Evolutionary conservation across 2,888 invertebrate genomes (phyloP).

Genomic region (Helleia helle): DNA sequence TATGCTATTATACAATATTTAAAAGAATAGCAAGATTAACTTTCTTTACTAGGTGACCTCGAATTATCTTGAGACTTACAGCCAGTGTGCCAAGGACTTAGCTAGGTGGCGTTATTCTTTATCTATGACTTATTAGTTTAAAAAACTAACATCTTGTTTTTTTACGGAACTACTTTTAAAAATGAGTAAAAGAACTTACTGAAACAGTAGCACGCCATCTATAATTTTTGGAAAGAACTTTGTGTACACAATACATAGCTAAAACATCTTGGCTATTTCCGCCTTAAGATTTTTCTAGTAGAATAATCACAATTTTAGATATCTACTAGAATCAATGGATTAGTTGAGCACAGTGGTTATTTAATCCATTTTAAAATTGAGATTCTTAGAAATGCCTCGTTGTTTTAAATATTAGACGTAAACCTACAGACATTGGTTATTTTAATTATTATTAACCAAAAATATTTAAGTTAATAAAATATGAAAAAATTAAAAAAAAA

Average conservation of each 20-base stretch:
- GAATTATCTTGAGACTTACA: background rate
- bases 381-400: constrained; percentile 15
- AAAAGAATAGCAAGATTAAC: too few relatives aligned
- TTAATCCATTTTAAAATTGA: constrained; percentile 6
- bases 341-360: constrained; percentile 13
- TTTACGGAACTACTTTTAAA: background rate
- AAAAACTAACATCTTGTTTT: background rate
- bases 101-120: background rate
- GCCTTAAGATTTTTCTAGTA: background rate
- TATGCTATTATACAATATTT: too few relatives aligned
- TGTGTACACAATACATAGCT: too few relatives aligned
- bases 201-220: background rate
- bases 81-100: background rate
- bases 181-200: background rate
- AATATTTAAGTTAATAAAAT: constrained; percentile 24
- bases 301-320: background rate
- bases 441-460: constrained; percentile 24
- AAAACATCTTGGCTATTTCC: background rate
- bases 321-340: background rate
- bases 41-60: background rate
- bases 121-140: background rate
- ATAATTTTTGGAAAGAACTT: background rate
- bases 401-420: constrained; percentile 12
- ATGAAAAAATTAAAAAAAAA: constrained; percentile 18
- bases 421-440: constrained; percentile 17